Conservation (phyloP, 2,797 vertebrate species). For the Spizella passerina region DNA sequence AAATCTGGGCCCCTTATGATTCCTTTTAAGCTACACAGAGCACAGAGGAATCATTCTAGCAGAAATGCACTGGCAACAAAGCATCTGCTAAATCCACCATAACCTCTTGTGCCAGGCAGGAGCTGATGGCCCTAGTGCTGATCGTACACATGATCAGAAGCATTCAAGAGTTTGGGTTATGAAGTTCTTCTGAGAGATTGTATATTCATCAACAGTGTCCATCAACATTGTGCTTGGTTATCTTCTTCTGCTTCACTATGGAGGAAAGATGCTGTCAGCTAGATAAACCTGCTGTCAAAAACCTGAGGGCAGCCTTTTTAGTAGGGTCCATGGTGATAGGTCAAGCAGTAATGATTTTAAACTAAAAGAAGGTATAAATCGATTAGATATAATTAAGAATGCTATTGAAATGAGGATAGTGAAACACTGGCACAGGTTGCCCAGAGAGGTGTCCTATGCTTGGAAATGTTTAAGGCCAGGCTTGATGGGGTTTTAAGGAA, state of each 20-base stretch:
- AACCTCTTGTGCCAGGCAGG: neutral
- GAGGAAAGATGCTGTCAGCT: neutral
- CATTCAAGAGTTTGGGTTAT: neutral
- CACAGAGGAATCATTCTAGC: neutral
- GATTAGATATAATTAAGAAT: neutral
- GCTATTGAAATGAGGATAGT: rapidly evolving
- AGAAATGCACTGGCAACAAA: neutral
- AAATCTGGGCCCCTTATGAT: neutral
- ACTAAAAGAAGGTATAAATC: neutral
- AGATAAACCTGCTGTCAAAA: neutral
- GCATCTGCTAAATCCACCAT: neutral
- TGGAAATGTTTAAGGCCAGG: neutral
- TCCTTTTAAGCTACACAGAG: neutral
- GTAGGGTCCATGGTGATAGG: rapidly evolving
- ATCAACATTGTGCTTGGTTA: neutral
- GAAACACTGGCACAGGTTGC: neutral
- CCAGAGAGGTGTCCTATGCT: neutral
- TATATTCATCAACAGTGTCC: neutral
- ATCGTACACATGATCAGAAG: neutral
- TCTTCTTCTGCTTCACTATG: neutral
- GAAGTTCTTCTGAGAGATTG: neutral
- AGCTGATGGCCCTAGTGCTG: neutral
- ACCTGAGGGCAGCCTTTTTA: neutral
- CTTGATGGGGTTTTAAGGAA: neutral
- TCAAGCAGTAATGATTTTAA: neutral